These are phyloP conservation scores for Aradophagus sp. DNA, from an alignment of 1,140 invertebrate genomes.

Conservation along the genomic window DNA sequence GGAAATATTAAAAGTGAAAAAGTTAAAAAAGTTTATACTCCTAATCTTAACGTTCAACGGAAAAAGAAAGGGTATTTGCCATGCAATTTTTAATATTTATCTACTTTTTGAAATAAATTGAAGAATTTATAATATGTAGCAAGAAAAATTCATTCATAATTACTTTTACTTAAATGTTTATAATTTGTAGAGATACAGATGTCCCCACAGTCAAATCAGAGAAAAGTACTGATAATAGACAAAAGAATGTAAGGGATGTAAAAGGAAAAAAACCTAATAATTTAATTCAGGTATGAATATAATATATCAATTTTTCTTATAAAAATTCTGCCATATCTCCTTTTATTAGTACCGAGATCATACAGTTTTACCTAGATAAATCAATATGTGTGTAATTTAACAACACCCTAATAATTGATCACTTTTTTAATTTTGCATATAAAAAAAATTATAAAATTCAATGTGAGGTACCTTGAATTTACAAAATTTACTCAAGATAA, in stretches of 20 bases:
- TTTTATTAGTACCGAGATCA: too few species aligned
- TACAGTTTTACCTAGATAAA: too few species aligned
- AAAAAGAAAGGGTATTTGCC: slow-evolving; percentile 68
- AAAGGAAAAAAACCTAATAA: slow-evolving; percentile 54
- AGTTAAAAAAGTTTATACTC: slow-evolving; percentile 65
- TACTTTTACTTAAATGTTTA: background rate
- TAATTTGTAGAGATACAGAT: slow-evolving; percentile 53
- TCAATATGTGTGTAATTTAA: too few species aligned
- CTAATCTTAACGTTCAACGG: slow-evolving; percentile 70
- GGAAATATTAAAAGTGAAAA: slow-evolving; percentile 67
- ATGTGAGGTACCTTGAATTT: too few species aligned
- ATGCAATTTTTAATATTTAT: background rate
- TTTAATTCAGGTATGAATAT: slow-evolving; percentile 63
- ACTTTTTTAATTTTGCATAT: background rate
- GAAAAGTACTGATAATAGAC: slow-evolving; percentile 54
- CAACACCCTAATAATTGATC: background rate
- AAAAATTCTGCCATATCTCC: slow-evolving; percentile 11
- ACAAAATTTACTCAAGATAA: too few species aligned
- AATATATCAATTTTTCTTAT: slow-evolving; percentile 17
- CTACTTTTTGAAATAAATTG: background rate
- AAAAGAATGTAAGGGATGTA: slow-evolving; percentile 41
- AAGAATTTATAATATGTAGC: background rate
- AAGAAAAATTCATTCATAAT: too few species aligned
- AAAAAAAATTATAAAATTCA: background rate
- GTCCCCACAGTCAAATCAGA: slow-evolving; percentile 35